These are phyloP conservation scores for Pollenia angustigena DNA, from an alignment of 2,888 invertebrate genomes.

Conservation along the genomic window DNA sequence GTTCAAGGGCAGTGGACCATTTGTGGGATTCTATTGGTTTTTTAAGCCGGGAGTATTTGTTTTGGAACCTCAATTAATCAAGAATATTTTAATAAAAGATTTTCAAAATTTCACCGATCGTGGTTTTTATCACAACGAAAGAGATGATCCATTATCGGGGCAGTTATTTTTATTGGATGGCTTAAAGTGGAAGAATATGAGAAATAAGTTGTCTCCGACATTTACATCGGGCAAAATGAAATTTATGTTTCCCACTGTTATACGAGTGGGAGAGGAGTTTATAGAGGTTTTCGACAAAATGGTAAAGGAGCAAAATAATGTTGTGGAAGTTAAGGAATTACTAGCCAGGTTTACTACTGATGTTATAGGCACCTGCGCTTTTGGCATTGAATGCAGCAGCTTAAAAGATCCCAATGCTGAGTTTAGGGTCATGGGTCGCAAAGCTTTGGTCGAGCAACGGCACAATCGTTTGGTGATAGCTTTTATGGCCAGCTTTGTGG, in stretches of 20 bases:
- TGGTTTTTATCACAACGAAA: conserved; percentile 72
- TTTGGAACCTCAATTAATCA: conserved; percentile 69
- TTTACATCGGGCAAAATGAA: conserved; percentile 81
- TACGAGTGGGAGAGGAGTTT: conserved; percentile 74
- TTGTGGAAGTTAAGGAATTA: conserved; percentile 80
- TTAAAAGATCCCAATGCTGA: conserved; percentile 83
- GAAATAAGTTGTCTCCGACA: conserved; percentile 78
- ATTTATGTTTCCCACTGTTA: conserved; percentile 77
- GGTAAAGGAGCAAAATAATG: conserved; percentile 55
- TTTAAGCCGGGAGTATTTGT: conserved; percentile 74
- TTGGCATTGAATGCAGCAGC: conserved; percentile 85
- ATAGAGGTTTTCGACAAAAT: conserved; percentile 72
- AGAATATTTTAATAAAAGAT: conserved; percentile 74
- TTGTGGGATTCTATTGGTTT: conserved; percentile 80
- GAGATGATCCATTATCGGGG: conserved; percentile 73
- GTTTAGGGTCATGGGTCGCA: conserved; percentile 80
- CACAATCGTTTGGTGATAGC: conserved; percentile 71
- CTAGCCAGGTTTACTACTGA: conserved; percentile 85
- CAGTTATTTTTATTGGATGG: conserved; percentile 80
- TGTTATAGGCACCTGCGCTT: conserved; percentile 85
- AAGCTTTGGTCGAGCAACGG: conserved; percentile 73
- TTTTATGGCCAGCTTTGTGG: conserved; percentile 75
- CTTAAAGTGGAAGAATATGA: conserved; percentile 81
- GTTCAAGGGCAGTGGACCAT: conserved; percentile 78
- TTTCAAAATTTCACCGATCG: conserved; percentile 74